Conservation (phyloP, 2,888 invertebrate genomes). For the Iselma pallidipennis region DNA sequence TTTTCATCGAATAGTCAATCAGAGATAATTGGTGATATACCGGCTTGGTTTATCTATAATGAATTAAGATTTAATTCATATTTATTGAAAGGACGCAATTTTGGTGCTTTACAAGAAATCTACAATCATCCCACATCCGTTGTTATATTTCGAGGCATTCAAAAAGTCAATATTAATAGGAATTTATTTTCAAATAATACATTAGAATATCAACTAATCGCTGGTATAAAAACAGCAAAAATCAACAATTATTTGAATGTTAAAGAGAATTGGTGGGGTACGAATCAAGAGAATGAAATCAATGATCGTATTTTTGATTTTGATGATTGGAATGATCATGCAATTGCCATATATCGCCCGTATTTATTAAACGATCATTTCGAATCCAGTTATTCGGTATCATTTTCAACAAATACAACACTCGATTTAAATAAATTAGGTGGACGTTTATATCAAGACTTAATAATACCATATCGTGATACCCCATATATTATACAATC, state of each 20-base stretch:
- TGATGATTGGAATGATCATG: conserved; percentile 99
- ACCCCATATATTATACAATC: conserved; percentile 79
- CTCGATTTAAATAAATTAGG: conserved; percentile 72
- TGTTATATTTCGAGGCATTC: conserved; percentile 90
- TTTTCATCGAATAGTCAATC: conserved; percentile 91
- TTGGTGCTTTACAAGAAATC: conserved; percentile 50
- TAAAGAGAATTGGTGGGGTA: conserved; percentile 97
- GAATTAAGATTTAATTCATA: conserved; percentile 73
- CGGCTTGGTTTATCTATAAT: conserved; percentile 78
- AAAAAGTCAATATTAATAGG: conserved; percentile 86
- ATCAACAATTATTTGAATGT: conserved; percentile 87
- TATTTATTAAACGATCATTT: conserved; percentile 79
- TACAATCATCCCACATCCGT: conserved; percentile 73
- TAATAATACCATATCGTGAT: conserved; percentile 65
- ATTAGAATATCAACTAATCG: conserved; percentile 87
- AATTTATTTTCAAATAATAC: conserved; percentile 86
- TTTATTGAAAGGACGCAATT: conserved; percentile 43
- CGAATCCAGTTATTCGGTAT: conserved; percentile 75
- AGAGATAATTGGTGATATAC: conserved; percentile 84
- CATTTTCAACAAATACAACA: conserved; percentile 59
- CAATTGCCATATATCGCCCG: conserved; percentile 88
- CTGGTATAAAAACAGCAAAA: conserved; percentile 87
- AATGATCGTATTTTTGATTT: conserved; percentile 91
- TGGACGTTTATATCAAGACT: conserved; percentile 72
- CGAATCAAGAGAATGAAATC: conserved; percentile 72